Evolutionary conservation across 2,113 vertebrate genomes (phyloP), one percentile per base, ranked within the genome.

Genomic region (Gobius niger): DNA sequence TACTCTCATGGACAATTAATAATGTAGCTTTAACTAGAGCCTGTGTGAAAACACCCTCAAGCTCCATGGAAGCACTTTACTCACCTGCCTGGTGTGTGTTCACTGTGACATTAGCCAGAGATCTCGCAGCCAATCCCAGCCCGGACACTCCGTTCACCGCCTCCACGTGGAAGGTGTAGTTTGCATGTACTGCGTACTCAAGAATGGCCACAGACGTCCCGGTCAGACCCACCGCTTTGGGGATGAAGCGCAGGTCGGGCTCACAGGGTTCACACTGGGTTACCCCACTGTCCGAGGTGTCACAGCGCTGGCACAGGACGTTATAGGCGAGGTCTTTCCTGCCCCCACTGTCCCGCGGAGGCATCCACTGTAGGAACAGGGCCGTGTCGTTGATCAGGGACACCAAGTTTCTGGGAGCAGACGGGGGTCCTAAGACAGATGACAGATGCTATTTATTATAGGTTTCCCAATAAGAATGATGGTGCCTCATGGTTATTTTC

Each of bases 81-180:
- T 96, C 90, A 99, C 98, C 96, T 41, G 95, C 93, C 80, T 98
- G 97, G 78, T 97, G 94, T 0, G 95, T 96, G 59, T 91, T 95
- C 84, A 99, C 87, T 0, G 95, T 98, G 76, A 99, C 93, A 67
- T 96, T 94, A 0, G 95, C 94, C 86, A 94, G 93, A 10, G 95
- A 94, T 77, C 94, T 95, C 14, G 92, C 89, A 14, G 93, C 91
- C 84, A 93, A 91, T 24, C 94, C 96, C 59, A 98, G 85, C 72
- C 94, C 94, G 0, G 97, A 97, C 65, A 99, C 97, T 0, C 96
- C 98, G 44, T 99, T 99, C 18, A 89, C 87, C n/a, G 96, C 95
- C 88, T 99, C 94, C 6, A 99, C 94, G 73, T 97, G 95, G 65
- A 99, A 99, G 70, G 96, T 99, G 87, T 99, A 99, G 92, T 98